phyloP scores from a whole-genome alignment of 2,113 vertebrate genomes.

The Chionis minor region DNA sequence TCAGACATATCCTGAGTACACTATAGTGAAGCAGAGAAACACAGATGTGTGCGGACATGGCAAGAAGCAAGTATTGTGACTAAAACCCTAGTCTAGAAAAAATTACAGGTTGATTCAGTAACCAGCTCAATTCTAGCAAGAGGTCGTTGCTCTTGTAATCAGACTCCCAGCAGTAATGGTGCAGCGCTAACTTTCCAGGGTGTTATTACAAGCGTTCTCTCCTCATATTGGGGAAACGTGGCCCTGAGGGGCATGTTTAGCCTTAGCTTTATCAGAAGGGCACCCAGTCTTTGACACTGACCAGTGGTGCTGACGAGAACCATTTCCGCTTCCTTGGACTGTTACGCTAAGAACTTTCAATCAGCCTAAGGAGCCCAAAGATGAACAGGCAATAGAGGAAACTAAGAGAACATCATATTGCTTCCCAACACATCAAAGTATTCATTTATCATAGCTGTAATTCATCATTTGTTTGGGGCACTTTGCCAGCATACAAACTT shows the following conservation, averaged over 20 bases:
- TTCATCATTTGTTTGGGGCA: background rate
- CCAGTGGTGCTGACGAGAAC: background rate
- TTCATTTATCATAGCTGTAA: background rate
- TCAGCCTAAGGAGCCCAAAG: background rate
- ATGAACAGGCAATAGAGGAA: background rate
- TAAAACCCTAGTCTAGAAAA: background rate
- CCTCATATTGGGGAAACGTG: background rate
- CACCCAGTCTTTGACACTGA: background rate
- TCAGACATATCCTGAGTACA: background rate
- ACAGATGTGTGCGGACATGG: background rate
- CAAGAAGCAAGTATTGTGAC: background rate
- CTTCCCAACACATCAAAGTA: background rate
- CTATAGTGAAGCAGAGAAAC: background rate
- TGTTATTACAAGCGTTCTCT: background rate
- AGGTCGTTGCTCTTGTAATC: background rate
- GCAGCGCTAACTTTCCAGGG: background rate
- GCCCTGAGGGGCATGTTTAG: background rate
- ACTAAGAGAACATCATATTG: background rate
- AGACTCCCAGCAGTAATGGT: background rate
- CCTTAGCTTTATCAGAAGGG: background rate
- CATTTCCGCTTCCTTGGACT: background rate
- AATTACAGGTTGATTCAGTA: background rate
- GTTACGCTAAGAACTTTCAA: background rate
- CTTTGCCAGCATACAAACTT: constrained; percentile 1
- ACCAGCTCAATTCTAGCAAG: background rate